Conservation (phyloP, 2,113 vertebrate genomes). For the Rhodinocichla rosea region DNA sequence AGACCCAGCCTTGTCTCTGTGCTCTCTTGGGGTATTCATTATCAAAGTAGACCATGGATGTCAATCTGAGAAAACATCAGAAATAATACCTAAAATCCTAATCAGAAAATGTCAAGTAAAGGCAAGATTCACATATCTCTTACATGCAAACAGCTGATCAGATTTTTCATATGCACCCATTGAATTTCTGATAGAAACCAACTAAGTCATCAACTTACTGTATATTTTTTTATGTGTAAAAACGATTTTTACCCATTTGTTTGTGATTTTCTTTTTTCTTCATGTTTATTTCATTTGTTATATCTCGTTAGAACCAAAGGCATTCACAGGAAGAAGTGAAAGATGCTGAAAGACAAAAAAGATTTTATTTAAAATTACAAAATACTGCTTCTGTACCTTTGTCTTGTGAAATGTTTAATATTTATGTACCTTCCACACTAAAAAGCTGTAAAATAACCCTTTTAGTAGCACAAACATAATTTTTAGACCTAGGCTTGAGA, state of each 20-base stretch:
- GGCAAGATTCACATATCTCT: background rate
- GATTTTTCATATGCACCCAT: background rate
- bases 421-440: background rate
- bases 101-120: constrained; percentile 64
- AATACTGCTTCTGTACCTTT: background rate
- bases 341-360: background rate
- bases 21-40: constrained; percentile 77
- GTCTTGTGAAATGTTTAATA: background rate
- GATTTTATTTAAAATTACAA: constrained; percentile 29
- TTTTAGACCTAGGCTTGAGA: background rate
- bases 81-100: constrained; percentile 53
- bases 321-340: background rate
- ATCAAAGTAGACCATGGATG: constrained; percentile 67
- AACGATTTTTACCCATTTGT: background rate
- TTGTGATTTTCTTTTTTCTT: background rate
- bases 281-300: background rate
- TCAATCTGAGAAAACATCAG: constrained; percentile 54
- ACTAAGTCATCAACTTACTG: background rate
- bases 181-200: constrained; percentile 7
- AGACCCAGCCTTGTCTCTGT: constrained; percentile 74
- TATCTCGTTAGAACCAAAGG: background rate
- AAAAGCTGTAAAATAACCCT: background rate
- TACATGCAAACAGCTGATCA: constrained; percentile 24
- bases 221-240: background rate
- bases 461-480: background rate